phyloP scores from a whole-genome alignment of 2,888 invertebrate species.

The Pseudoips prasinana region DNA sequence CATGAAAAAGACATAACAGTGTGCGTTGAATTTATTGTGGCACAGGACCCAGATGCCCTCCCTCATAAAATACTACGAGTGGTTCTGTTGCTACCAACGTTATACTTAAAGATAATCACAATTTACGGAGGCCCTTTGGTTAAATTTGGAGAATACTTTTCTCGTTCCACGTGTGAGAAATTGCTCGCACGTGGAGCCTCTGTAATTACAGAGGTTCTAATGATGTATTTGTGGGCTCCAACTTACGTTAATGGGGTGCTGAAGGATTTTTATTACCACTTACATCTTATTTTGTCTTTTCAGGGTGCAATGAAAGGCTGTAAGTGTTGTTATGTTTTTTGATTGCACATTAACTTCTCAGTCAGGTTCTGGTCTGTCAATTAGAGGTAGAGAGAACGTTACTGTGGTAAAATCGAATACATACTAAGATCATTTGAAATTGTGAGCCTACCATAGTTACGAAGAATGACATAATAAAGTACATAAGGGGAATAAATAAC shows the following conservation, averaged over 20 bases:
- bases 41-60: slow-evolving; percentile 76
- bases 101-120: slow-evolving; percentile 80
- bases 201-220: slow-evolving; percentile 64
- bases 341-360: no score
- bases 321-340: slow-evolving; percentile 28
- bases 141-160: slow-evolving; percentile 60
- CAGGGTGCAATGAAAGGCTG: slow-evolving; percentile 20
- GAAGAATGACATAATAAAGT: no score
- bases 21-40: slow-evolving; percentile 77
- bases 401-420: no score
- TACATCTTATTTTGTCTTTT: slow-evolving; percentile 34
- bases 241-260: slow-evolving; percentile 45
- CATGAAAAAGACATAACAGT: slow-evolving; percentile 78
- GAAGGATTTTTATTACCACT: slow-evolving; percentile 49
- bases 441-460: no score
- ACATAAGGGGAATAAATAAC: no score
- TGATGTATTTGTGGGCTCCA: slow-evolving; percentile 49
- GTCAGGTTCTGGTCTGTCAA: no score
- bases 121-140: slow-evolving; percentile 71
- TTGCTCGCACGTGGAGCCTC: no score
- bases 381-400: no score
- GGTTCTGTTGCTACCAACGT: slow-evolving; percentile 68
- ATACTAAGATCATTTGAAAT: no score
- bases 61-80: slow-evolving; percentile 78
- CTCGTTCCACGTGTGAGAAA: slow-evolving; percentile 62